Conservation (phyloP, 2,113 vertebrate genomes). For the Meles meles region DNA sequence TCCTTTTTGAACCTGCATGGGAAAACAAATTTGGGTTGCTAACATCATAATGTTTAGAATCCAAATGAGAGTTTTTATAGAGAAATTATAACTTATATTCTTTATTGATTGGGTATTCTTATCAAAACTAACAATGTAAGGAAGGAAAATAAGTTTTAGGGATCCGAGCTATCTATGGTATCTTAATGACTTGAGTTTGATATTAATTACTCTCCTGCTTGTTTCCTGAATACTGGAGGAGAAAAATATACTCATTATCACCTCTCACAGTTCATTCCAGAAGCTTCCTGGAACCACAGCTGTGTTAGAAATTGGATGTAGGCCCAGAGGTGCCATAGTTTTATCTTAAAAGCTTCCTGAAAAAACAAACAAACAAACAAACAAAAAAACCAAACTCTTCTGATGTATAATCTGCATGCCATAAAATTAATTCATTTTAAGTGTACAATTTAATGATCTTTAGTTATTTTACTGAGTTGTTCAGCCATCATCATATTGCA, state of each 20-base stretch:
- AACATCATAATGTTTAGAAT: background rate
- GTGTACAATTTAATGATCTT: background rate
- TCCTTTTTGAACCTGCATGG: background rate
- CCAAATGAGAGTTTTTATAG: constrained; percentile 5
- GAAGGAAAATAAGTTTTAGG: background rate
- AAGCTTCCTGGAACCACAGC: background rate
- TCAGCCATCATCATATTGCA: background rate
- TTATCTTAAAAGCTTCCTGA: constrained; percentile 16
- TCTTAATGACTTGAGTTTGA: background rate
- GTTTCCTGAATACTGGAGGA: background rate
- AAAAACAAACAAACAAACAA: background rate
- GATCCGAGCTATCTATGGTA: background rate
- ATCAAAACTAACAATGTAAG: background rate
- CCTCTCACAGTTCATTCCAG: background rate
- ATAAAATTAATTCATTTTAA: background rate
- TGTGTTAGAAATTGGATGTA: background rate
- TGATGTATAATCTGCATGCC: background rate
- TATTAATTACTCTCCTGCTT: background rate
- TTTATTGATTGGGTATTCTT: background rate
- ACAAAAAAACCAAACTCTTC: background rate
- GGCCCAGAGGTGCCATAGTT: background rate
- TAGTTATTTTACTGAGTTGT: background rate
- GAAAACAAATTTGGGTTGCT: background rate
- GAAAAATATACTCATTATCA: background rate
- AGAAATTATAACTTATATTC: background rate